Evolutionary conservation across 2,888 invertebrate genomes (phyloP), one percentile per base, ranked within the genome.

Genomic region (Acronicta alni): DNA sequence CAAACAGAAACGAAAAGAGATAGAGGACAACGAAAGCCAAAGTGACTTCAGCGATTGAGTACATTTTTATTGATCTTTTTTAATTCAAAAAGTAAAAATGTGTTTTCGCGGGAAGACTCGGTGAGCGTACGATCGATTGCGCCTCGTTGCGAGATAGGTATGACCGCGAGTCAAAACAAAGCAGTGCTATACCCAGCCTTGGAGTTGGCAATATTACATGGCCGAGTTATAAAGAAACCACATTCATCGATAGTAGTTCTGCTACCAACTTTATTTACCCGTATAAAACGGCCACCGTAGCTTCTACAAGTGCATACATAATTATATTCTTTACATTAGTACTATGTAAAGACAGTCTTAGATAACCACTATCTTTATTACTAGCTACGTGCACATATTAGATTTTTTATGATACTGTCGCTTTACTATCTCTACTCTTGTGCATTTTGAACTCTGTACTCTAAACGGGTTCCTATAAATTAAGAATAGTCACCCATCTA

Each of bases 11-110:
- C 55, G 94, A 94, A 79, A 94, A 93, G 45, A 94, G 81, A 71
- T 94, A 94, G 9, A 94, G 86, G 65, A 93, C 92, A 45, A 89
- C 79, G 68, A 94, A 92, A 68, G 93, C 93, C 67, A 94, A 77
- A 57, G 93, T 93, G 57, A 90, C 93, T 85, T 94, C 94, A 69
- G 94, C 94, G 70, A 94, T 88, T 58, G 93, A 89, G 84, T 93
- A 89, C 94, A 94, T 93, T 90, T 88, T 89, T 75, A 77, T 81
- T 80, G 79, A 80, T 81, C 76, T 81, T 79, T 73, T 73, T 51
- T 35, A n/a, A 57, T 65, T 67, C 72, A 75, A 70, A 77, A 73
- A 45, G 60, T 67, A 67, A 80, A 80, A 84, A 74, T 73, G 68
- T 51, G n/a, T 61, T 64, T 66, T 58, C 64, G 72, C 74, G 68